Conservation (phyloP, 1,140 invertebrate genomes). For the Listronotus oregonensis region DNA sequence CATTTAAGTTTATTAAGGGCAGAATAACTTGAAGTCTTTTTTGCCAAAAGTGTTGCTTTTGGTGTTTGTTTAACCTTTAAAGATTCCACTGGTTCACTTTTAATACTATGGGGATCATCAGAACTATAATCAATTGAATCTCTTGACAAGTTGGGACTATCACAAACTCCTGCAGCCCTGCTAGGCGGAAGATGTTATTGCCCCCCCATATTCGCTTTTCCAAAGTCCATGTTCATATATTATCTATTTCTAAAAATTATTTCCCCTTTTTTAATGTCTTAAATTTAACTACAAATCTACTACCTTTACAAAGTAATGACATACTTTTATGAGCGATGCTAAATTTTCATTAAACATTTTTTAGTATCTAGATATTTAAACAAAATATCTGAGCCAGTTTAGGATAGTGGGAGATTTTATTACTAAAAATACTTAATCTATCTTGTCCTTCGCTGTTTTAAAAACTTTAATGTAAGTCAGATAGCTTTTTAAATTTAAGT, state of each 20-base stretch:
- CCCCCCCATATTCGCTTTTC: conserved; percentile 15
- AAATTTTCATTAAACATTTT: no score
- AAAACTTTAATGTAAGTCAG: no score
- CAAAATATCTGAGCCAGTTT: no score
- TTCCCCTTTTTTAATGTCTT: no score
- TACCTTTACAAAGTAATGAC: no score
- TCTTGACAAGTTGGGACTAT: conserved; percentile 4
- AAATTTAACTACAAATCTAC: no score
- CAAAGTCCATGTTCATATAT: conserved; percentile 14
- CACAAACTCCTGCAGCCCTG: conserved; percentile 10
- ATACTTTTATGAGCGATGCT: no score
- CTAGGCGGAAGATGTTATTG: conserved; percentile 1
- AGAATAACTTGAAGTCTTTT: conserved; percentile 52
- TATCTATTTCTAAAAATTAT: background rate
- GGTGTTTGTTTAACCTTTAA: conserved; percentile 5
- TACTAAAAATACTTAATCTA: no score
- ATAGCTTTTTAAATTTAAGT: no score
- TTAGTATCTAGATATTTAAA: no score
- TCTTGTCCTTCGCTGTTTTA: no score
- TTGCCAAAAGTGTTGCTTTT: conserved; percentile 44
- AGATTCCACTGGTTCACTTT: background rate
- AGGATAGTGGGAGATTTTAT: no score
- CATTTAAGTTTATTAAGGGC: conserved; percentile 1
- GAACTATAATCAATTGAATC: conserved; percentile 16
- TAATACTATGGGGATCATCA: conserved; percentile 4